Evolutionary conservation across 2,797 vertebrate species (phyloP), one percentile per base, ranked within the genome.

Genomic region (Threskiornis aethiopicus): DNA sequence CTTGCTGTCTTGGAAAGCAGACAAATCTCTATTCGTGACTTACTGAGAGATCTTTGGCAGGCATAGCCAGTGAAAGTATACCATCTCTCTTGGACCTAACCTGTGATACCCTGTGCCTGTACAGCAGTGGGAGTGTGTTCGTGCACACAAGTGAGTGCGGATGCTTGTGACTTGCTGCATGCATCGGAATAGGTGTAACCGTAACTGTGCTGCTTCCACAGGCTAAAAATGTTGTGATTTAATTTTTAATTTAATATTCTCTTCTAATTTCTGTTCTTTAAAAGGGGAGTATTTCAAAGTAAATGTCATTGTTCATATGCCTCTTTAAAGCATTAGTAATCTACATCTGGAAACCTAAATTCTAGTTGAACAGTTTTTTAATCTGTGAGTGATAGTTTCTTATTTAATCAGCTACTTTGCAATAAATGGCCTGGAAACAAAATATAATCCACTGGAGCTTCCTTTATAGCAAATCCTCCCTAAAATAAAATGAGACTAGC

Each of bases 401-500:
- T 64, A 55, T 62, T 57, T 75, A 79, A 72, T 54, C 52, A 85
- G 25, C 46, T 71, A 55, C 37, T 26, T 9, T 89, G 73, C 67
- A 47, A 26, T 51, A 51, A 76, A 76, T 41, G 62, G 21, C 42
- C 72, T 31, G 69, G 69, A 80, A 92, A 84, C 28, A 16, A 46
- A 44, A 35, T 72, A 55, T 64, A 76, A 72, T 61, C 58, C 59
- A 37, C 52, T 70, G 73, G 89, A 75, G 8, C 72, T 94, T 96
- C 83, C 75, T 75, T 19, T 87, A 6, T 81, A 94, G 62, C 47
- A 88, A 79, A 59, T 59, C 88, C 41, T 84, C n/a, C 35, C 86
- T 51, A 62, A 84, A 84, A 93, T 78, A 79, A 57, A 96, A 64
- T 61, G 51, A 93, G 46, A 86, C 76, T 91, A 80, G 58, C 21